Base-by-base conservation (phyloP, 2,888 invertebrate species). In the Balanococcus diminutus region DNA sequence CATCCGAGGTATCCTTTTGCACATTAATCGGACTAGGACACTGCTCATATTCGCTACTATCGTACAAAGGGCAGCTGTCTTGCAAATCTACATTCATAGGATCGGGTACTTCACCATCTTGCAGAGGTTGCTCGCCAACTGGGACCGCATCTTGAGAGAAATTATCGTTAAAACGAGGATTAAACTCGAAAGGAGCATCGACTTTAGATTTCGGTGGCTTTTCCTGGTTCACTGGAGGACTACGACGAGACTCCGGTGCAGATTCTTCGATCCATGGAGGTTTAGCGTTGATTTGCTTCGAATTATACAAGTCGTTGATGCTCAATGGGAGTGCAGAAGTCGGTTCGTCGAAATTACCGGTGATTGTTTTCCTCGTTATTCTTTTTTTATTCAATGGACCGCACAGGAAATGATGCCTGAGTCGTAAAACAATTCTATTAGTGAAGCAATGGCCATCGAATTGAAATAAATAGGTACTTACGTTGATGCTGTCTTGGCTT, bases 321-420 rank as follows among this genome's bases (percentile, higher is more conserved):
- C 11, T 79, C 8, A 9, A 36, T 1, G 36, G 11, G 72, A 0
- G 75, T 14, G 36, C 9, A 36, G 4, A 9, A 19, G 11, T 36
- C 1, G 19, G n/a, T n/a, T 36, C 36, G 25, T 72, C 72, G 31
- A 79, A 79, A 79, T 32, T 79, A 1, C 19, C n/a, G 3, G 2
- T 19, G 36, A 31, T 72, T 3, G 36, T 11, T 79, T 79, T 79
- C 36, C 75, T 79, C 4, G 32, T 79, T 6, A 79, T 8, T 19
- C 75, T 79, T 3, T n/a, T 79, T 8, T 36, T 79, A 36, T 79
- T 79, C 36, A 79, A 36, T 1, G 75, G 75, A 36, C 75, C 75
- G 19, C 75, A 79, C 19, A 79, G 25, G 11, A 36, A 79, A 9
- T 79, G n/a, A 36, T 79, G 36, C 19, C 75, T 79, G 19, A 11